These are phyloP conservation scores for Boleophthalmus pectinirostris DNA, from an alignment of 2,113 vertebrate species.

Conservation along the genomic window DNA sequence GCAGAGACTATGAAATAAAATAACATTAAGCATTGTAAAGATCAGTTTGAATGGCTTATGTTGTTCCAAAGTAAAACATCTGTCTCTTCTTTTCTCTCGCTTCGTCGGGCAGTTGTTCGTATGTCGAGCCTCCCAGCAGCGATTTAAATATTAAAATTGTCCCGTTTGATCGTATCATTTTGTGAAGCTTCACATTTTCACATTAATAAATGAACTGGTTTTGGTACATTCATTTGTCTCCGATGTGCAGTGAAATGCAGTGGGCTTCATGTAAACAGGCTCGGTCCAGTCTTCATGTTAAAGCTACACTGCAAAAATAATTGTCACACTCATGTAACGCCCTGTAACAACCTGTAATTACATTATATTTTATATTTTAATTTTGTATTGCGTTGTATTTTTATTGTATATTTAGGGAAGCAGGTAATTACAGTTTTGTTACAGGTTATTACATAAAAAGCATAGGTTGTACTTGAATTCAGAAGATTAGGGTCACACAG, in stretches of 20 bases:
- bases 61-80: not conserved
- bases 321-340: not conserved
- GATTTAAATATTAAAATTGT: slow-evolving; percentile 13
- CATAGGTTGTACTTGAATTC: no score
- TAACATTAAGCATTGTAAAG: not conserved
- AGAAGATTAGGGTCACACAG: no score
- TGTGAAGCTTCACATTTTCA: slow-evolving; percentile 21
- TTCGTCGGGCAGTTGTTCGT: not conserved
- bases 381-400: no score
- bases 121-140: slow-evolving; percentile 13
- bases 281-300: slow-evolving; percentile 18
- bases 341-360: not conserved
- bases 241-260: slow-evolving; percentile 59
- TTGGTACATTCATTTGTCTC: slow-evolving; percentile 73
- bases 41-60: slow-evolving; percentile 12
- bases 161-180: slow-evolving; percentile 9
- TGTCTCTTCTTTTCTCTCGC: not conserved
- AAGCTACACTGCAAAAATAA: not conserved
- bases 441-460: no score
- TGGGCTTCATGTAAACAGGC: slow-evolving; percentile 53
- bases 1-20: slow-evolving; percentile 4
- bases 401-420: no score
- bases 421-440: not conserved
- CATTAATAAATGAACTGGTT: slow-evolving; percentile 23
- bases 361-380: no score